A percentile compares a stretch with the other conserved stretches of the same genome.
Evolutionary conservation across 2,888 invertebrate species (phyloP).

Genomic region (Eremobia ochroleuca): DNA sequence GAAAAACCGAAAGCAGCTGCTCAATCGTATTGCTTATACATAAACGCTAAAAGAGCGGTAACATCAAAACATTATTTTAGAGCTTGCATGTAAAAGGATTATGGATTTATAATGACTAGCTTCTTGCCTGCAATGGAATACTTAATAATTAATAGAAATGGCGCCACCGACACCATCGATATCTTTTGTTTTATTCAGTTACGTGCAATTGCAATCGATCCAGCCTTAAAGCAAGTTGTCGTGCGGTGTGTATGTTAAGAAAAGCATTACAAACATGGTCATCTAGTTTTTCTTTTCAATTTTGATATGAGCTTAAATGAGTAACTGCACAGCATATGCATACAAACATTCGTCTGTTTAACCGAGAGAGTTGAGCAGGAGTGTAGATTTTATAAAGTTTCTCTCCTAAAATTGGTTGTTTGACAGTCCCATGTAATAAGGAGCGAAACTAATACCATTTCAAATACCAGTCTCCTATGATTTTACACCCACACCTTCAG

Average conservation of each 20-base stretch:
- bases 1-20: conserved; percentile 24
- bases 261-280: neutral
- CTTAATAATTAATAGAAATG: neutral
- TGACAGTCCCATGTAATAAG: neutral
- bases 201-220: neutral
- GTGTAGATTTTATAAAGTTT: neutral
- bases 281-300: neutral
- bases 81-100: conserved; percentile 34
- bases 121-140: neutral
- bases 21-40: conserved; percentile 32
- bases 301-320: neutral
- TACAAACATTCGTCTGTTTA: neutral
- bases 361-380: neutral
- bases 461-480: neutral
- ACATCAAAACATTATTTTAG: conserved; percentile 8
- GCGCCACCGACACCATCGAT: neutral
- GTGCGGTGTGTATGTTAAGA: neutral
- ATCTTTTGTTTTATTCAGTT: conserved; percentile 12
- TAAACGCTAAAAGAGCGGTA: conserved; percentile 24
- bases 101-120: conserved; percentile 29
- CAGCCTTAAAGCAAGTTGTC: neutral
- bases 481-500: neutral
- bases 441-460: neutral
- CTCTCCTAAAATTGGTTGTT: neutral
- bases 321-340: neutral